Evolutionary conservation across 2,888 invertebrate genomes (phyloP), one percentile per base, ranked within the genome.

Genomic region (Archips crataeganus): DNA sequence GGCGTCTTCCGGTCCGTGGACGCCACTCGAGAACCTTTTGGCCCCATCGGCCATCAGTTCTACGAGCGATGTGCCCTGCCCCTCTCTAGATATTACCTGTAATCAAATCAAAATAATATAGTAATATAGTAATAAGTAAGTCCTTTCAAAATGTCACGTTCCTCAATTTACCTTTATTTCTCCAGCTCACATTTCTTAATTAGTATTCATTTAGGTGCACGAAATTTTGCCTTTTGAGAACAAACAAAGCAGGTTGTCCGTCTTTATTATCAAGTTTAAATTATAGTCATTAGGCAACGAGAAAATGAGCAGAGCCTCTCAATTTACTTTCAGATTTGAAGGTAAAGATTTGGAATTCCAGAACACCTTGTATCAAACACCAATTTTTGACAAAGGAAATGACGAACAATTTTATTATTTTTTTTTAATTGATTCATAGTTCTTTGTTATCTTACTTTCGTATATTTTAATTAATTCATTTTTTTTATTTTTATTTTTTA

Each of bases 231-330:
- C 90, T 91, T 91, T 91, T 86, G 87, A 86, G 84, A 83, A 84
- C 86, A 89, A 91, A 93, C 90, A 91, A 91, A 89, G 89, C 86
- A 80, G 83, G 86, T 89, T 91, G 90, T 91, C 91, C 87, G 85
- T 92, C 90, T 90, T 90, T 91, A 90, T 93, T 91, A 91, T 89
- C 87, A 90, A 90, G 89, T 92, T 91, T 85, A 90, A 93, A 93
- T 93, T 91, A 90, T 90, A 92, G 90, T 88, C 90, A 89, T 92
- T 90, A 91, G 85, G 85, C 90, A 87, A 90, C 84, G 82, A 88
- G 87, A 88, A 89, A 91, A 90, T 84, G 85, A 89, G 85, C 83
- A 83, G 81, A 79, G 81, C 80, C 82, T 87, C 85, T 87, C 84
- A 87, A 88, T 89, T 90, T 87, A 81, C 84, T 84, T 85, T 84